Conservation (phyloP, 2,888 invertebrate genomes). For the Cristatella mucedo region DNA sequence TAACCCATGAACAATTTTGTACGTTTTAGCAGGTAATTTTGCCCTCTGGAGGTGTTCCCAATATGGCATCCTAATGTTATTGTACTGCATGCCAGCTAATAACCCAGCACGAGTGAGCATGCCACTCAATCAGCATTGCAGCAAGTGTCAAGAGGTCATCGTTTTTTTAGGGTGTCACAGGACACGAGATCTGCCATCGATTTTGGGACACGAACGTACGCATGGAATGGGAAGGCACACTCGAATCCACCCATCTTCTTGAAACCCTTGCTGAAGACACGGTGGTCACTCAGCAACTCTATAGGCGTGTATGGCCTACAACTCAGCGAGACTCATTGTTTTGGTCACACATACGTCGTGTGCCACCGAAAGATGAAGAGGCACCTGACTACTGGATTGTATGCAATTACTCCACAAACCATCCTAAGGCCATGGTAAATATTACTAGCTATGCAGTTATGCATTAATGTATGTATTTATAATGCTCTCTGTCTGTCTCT, state of each 20-base stretch:
- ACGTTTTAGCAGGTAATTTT: too few relatives aligned
- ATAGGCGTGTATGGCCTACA: slow-evolving; percentile 97
- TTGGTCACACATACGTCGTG: slow-evolving; percentile 79
- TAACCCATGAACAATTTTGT: too few relatives aligned
- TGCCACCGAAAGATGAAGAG: slow-evolving; percentile 48
- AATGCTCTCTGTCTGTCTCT: too few relatives aligned
- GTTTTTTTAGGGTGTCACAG: slow-evolving; percentile 65
- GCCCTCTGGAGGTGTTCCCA: too few relatives aligned
- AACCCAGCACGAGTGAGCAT: too few relatives aligned
- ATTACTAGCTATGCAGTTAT: too few relatives aligned
- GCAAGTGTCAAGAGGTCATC: too few relatives aligned
- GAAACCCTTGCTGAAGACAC: slow-evolving; percentile 77
- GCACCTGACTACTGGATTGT: slow-evolving; percentile 76
- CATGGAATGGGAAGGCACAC: slow-evolving; percentile 91
- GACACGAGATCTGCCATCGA: slow-evolving; percentile 90
- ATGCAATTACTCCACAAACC: slow-evolving; percentile 83
- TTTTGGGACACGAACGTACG: slow-evolving; percentile 89
- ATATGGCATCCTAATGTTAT: too few relatives aligned
- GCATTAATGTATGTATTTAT: too few relatives aligned
- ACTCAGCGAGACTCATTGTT: slow-evolving; percentile 93
- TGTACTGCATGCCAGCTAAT: too few relatives aligned
- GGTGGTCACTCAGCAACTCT: slow-evolving; percentile 67
- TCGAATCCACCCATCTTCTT: slow-evolving; percentile 82
- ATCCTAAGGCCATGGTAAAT: slow-evolving; percentile 67
- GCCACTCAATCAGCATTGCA: too few relatives aligned